phyloP scores from a whole-genome alignment of 2,888 invertebrate species.

The Tryphoninae sp. region DNA sequence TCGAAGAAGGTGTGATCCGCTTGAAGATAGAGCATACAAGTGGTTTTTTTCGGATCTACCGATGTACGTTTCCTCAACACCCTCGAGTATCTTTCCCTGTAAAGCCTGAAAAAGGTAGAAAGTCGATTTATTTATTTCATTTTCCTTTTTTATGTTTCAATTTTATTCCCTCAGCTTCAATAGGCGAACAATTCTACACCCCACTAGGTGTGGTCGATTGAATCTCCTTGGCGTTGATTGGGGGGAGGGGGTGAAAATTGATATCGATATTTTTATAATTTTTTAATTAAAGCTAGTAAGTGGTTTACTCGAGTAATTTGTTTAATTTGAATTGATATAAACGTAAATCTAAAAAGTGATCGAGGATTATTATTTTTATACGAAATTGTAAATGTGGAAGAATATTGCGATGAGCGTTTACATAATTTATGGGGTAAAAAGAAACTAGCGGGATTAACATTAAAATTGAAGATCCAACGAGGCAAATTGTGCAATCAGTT shows the following conservation, averaged over 20 bases:
- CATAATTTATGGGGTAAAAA: not conserved
- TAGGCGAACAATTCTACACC: too few species aligned
- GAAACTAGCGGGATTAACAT: not conserved
- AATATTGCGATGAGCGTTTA: not conserved
- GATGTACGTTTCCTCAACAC: conserved; percentile 82
- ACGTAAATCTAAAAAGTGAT: too few species aligned
- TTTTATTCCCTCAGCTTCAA: too few species aligned
- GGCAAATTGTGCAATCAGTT: not conserved
- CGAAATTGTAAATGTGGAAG: not conserved
- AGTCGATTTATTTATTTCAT: too few species aligned
- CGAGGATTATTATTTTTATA: too few species aligned
- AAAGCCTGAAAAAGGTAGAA: conserved; percentile 63
- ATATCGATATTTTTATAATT: too few species aligned
- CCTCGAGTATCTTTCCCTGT: conserved; percentile 70
- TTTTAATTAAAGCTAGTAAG: too few species aligned
- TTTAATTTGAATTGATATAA: too few species aligned
- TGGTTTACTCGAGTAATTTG: too few species aligned
- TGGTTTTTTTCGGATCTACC: conserved; percentile 92
- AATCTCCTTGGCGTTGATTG: too few species aligned
- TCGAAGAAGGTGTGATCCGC: conserved; percentile 97
- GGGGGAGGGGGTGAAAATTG: too few species aligned
- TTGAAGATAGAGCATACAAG: conserved; percentile 96
- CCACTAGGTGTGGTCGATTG: too few species aligned
- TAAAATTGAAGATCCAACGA: not conserved
- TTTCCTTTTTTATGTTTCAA: not conserved